Evolutionary conservation across 2,797 vertebrate species (phyloP), one percentile per base, ranked within the genome.

Genomic region (Sylvilagus floridanus): DNA sequence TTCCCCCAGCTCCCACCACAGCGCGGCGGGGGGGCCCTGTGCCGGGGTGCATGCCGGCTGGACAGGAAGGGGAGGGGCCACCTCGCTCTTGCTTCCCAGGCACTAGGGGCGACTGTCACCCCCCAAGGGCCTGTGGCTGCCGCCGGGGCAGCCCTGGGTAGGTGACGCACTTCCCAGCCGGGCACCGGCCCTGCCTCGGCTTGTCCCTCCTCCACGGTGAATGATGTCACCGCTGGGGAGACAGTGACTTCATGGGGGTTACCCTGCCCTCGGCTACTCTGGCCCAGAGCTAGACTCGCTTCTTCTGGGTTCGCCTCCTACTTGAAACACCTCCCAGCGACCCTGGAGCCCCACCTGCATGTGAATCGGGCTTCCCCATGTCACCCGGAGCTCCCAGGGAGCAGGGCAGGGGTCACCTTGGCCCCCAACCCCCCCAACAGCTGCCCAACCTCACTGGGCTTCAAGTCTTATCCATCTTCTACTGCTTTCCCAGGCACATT

Each of bases 211-310:
- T 68, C 84, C 82, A 13, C 71, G 11, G 14, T 26, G 6, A 13
- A 24, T 86, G 88, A 95, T 6, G 42, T 96, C 94, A 95, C 62
- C 9, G 1, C 17, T 37, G 47, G 84, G 82, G 57, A 93, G 93
- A 96, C 5, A 13, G 90, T 92, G 94, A 96, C 84, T 77, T 90
- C 94, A 93, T 66, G 78, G 90, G 92, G 85, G 37, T 94, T 95
- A 35, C 75, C 94, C 71, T 90, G 32, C 78, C 50, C 14, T 2
- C 9, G 90, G 84, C 54, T 57, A n/a, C 32, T 47, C 63, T 30
- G 84, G 76, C 54, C 72, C 24, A 21, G 37, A 0, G 3, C 78
- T 83, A 86, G 54, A 37, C 22, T 69, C 66, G 30, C 87, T 94
- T 63, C 77, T 75, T 93, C 10, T 3, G 0, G 42, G 35, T 75